phyloP scores from a whole-genome alignment of 2,113 vertebrate species.

The Hyperopisus bebe region DNA sequence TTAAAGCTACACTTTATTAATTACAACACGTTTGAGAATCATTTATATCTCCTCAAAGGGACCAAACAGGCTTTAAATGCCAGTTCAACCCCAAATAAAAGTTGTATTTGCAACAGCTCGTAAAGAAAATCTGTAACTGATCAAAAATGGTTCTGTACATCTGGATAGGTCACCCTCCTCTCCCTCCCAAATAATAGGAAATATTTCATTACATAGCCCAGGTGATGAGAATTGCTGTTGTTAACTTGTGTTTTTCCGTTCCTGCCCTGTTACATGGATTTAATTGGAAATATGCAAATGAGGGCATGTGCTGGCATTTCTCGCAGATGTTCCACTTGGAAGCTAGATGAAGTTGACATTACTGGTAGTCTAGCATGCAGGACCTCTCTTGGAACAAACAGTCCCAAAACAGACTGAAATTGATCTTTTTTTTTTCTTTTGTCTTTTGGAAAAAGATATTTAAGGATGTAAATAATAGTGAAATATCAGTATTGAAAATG shows the following conservation, averaged over 20 bases:
- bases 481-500: neutral
- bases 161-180: neutral
- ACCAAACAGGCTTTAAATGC: neutral
- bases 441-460: neutral
- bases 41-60: neutral
- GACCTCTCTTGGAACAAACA: conserved; percentile 3
- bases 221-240: conserved; percentile 22
- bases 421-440: neutral
- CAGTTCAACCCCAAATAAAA: neutral
- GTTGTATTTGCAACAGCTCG: neutral
- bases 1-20: neutral
- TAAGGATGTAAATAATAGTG: neutral
- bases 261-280: conserved; percentile 20
- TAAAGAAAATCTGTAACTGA: conserved; percentile 2
- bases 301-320: conserved; percentile 19
- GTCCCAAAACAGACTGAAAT: neutral
- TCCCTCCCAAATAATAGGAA: neutral
- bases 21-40: neutral
- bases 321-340: conserved; percentile 27
- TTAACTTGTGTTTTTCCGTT: conserved; percentile 23
- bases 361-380: neutral
- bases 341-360: conserved; percentile 21
- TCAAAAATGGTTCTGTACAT: conserved; percentile 11
- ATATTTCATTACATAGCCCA: conserved; percentile 22
- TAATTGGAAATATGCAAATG: conserved; percentile 35